Evolutionary conservation across 1,140 invertebrate species (phyloP), one percentile per base, ranked within the genome.

Genomic region (Pachypsylla venusta): DNA sequence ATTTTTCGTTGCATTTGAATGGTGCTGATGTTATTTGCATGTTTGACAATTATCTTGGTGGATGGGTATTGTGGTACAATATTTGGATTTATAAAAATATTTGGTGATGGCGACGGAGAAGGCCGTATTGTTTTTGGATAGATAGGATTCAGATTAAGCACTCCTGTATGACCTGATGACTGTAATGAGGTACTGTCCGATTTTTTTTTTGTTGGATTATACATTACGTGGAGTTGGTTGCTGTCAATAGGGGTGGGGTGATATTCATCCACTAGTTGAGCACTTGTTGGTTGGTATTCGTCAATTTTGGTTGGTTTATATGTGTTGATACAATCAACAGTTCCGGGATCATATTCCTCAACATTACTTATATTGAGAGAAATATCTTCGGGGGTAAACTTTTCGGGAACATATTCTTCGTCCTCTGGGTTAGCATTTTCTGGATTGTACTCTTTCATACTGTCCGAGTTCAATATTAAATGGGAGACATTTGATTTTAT

Each of bases 241-340:
- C n/a, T n/a, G 16, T 48, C n/a, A 4, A 48, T 22, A 19, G 42
- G 42, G n/a, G 22, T 48, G 16, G 42, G 42, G 22, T 22, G 22
- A n/a, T 48, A 48, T n/a, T 48, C 42, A 19, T 48, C 42, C 16
- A 19, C 42, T n/a, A 48, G 5, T 48, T 4, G 42, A 5, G 22
- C n/a, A 10, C 7, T 48, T 7, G 16, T 48, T 7, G 42, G 42
- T 48, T 48, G n/a, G 42, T 48, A 48, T 22, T 48, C 42, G n/a
- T 48, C 42, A 5, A 48, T 48, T 48, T 48, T 48, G n/a, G 42
- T 48, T 4, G 42, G 42, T 48, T 48, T n/a, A 48, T 48, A 48
- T 7, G 42, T 48, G 4, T 19, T 12, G 30, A 16, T 12, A 16
- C 10, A n/a, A 48, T 48, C n/a, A 4, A 48, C 42, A 48, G n/a